Base-by-base conservation (phyloP, 2,888 invertebrate species). In the Hydropsyche betteni region DNA sequence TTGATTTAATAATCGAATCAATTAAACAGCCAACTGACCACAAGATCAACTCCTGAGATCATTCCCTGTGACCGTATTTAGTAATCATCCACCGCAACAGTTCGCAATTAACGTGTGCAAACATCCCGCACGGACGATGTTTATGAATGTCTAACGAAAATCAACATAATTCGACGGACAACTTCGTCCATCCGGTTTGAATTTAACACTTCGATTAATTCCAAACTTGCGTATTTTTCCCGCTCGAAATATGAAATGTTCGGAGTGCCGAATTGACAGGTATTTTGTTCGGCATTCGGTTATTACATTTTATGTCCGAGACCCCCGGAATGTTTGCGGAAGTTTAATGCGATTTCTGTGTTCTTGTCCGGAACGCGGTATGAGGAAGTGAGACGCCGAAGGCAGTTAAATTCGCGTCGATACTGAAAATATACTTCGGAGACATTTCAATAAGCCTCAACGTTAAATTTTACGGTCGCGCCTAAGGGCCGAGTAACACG, bases 221-320 rank as follows among this genome's bases (percentile, higher is more conserved):
- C 10, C 44, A 4, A 44, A 10, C 44, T 10, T 44, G 7, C 44
- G 44, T 6, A 44, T 44, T 44, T 44, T 44, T 44, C 44, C 10
- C 44, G 10, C 7, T 10, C 10, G 44, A 44, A 44, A 44, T 44
- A 44, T 44, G 44, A 44, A 44, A 34, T 64, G 24, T 55, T 55
- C n/a, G 68, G 44, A n/a, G n/a, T 5, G n/a, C 68, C 44, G 34
- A 8, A 36, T 36, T n/a, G 68, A 14, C 69, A 69, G 69, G 69
- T 69, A 69, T 69, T 69, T 58, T 69, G 44, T 69, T 44, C 69
- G 69, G 69, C 36, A 53, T 70, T 33, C 70, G 52, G 70, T 70
- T 70, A 70, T 70, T 70, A 70, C 70, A 70, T 70, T 70, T 70
- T 70, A 70, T 64, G 64, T 64, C 33, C 33, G 64, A 44, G 4